phyloP scores from a whole-genome alignment of 2,113 vertebrate genomes.

The Diadophis punctatus region DNA sequence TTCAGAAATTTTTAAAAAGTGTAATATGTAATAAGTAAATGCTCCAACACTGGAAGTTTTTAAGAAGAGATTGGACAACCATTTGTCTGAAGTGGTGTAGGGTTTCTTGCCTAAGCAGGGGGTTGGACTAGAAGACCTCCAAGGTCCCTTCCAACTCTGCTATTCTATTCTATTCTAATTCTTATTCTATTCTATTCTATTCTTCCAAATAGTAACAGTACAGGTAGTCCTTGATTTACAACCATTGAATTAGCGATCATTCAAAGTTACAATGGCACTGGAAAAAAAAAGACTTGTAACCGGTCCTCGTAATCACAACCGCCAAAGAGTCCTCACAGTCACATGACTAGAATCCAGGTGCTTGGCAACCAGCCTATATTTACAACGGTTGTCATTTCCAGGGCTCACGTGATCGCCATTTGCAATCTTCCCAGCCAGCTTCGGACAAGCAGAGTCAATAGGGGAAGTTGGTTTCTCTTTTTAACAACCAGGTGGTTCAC shows the following conservation, averaged over 20 bases:
- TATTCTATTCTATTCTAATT: no score
- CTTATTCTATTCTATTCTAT: not conserved
- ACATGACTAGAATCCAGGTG: not conserved
- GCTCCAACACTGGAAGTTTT: no score
- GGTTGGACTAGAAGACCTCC: no score
- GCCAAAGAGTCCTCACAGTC: not conserved
- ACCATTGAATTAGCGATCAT: not conserved
- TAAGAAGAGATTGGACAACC: no score
- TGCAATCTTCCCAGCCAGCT: not conserved
- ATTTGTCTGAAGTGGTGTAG: no score
- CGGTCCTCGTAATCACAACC: not conserved
- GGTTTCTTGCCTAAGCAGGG: no score
- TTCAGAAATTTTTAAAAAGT: not conserved
- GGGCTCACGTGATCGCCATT: not conserved
- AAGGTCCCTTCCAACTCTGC: no score
- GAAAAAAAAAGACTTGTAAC: not conserved
- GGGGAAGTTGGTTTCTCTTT: not conserved
- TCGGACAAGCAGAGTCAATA: not conserved
- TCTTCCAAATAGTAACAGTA: not conserved
- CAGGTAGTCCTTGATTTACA: not conserved
- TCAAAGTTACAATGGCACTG: not conserved
- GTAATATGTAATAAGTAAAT: no score
- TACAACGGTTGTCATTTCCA: not conserved
- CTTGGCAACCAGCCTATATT: not conserved
- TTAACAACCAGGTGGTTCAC: not conserved